These are phyloP conservation scores for Monodelphis domestica DNA, from an alignment of 2,797 vertebrate genomes.

Conservation along the genomic window DNA sequence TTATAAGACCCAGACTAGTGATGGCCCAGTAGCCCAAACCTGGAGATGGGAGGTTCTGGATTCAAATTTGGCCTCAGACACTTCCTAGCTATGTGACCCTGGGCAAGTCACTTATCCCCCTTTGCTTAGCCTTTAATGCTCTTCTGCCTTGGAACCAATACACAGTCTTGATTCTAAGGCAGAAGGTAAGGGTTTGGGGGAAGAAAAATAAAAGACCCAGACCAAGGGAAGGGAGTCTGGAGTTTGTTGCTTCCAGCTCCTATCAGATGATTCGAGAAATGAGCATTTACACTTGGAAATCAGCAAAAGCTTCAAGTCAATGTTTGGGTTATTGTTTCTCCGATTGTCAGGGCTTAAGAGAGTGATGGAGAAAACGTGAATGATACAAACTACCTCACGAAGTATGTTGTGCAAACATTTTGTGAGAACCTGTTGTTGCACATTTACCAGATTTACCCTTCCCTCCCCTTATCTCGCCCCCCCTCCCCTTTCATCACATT, in stretches of 20 bases:
- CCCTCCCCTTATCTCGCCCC: background rate
- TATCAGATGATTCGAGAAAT: background rate
- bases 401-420: background rate
- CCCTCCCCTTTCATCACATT: background rate
- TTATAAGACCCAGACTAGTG: background rate
- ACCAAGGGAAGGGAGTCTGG: background rate
- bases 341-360: background rate
- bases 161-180: too few relatives aligned
- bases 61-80: too few relatives aligned
- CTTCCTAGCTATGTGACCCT: too few relatives aligned
- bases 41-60: too few relatives aligned
- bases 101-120: too few relatives aligned
- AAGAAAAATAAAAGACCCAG: background rate
- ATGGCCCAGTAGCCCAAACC: too few relatives aligned
- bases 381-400: background rate
- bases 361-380: background rate
- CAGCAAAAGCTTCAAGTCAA: background rate
- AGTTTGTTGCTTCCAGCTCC: background rate
- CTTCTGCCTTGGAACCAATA: too few relatives aligned
- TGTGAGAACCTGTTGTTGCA: background rate
- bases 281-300: background rate
- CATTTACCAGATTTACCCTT: background rate
- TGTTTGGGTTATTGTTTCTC: background rate
- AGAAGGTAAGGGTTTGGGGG: too few relatives aligned
- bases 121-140: too few relatives aligned